A percentile compares a stretch with the other conserved stretches of the same genome.
phyloP scores from a whole-genome alignment of 2,888 invertebrate species.

The Amphipoea oculea region DNA sequence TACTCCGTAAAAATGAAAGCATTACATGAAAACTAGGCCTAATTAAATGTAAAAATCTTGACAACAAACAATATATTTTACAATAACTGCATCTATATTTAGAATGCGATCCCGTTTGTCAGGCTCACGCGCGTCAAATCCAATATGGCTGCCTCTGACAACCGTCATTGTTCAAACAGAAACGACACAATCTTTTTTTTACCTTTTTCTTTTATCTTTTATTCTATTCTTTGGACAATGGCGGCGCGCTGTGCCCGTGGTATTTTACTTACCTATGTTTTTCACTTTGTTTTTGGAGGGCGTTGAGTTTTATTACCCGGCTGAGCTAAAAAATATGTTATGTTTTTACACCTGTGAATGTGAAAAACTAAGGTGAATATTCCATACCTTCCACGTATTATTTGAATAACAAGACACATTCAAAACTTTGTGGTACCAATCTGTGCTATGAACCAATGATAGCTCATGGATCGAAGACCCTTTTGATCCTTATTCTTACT shows the following conservation, averaged over 20 bases:
- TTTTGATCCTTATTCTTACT: background rate
- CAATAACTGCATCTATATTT: constrained; percentile 61
- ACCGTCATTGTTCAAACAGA: constrained; percentile 89
- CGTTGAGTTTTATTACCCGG: constrained; percentile 70
- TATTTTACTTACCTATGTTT: constrained; percentile 86
- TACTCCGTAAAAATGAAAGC: background rate
- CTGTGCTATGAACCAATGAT: background rate
- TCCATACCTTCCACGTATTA: background rate
- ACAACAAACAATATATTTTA: constrained; percentile 42
- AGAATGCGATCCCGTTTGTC: constrained; percentile 66
- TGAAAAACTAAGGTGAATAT: constrained; percentile 19
- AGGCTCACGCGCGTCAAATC: constrained; percentile 75
- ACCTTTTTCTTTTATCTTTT: constrained; percentile 83
- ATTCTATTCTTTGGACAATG: constrained; percentile 84
- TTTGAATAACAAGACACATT: background rate
- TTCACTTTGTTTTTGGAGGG: constrained; percentile 80
- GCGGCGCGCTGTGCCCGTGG: constrained; percentile 84
- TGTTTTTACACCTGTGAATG: constrained; percentile 67
- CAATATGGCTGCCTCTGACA: constrained; percentile 89
- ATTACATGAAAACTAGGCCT: background rate
- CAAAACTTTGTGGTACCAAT: background rate
- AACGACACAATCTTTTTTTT: constrained; percentile 88
- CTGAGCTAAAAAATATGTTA: constrained; percentile 66
- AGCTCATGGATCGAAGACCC: background rate
- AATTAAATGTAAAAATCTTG: constrained; percentile 26